Percentiles rank a stretch among this genome's conserved stretches.
phyloP scores from a whole-genome alignment of 53 echinoderm and acorn worm species.

The Crossaster papposus region DNA sequence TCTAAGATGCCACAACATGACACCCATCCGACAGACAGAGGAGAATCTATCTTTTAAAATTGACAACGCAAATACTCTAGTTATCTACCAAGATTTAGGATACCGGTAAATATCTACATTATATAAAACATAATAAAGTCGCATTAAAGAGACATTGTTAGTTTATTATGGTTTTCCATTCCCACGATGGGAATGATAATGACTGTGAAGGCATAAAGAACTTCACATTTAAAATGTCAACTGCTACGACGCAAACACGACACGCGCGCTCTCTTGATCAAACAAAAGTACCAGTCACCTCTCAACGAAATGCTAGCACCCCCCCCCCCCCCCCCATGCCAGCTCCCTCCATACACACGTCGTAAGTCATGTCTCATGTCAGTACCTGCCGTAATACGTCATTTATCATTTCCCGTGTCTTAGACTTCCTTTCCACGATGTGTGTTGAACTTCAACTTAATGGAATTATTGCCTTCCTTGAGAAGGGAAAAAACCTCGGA shows the following conservation, averaged over 20 bases:
- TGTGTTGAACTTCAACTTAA: constrained; percentile 34
- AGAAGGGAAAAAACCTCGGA: background rate
- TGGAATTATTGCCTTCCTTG: constrained; percentile 19
- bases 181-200: background rate
- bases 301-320: background rate
- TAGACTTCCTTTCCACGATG: background rate
- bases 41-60: background rate
- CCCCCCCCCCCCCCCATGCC: background rate
- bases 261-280: background rate
- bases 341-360: background rate
- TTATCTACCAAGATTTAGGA: background rate
- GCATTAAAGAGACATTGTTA: background rate
- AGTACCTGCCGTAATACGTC: background rate
- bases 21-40: background rate
- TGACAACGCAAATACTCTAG: background rate
- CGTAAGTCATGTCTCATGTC: constrained; percentile 12
- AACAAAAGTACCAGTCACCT: constrained; percentile 8
- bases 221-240: constrained; percentile 1
- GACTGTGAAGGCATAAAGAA: background rate
- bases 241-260: background rate
- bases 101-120: background rate
- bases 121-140: background rate
- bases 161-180: background rate
- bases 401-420: background rate
- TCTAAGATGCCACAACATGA: too few relatives aligned